These are phyloP conservation scores for Drosophila chauvacae DNA, from an alignment of 1,140 invertebrate genomes.

Conservation along the genomic window DNA sequence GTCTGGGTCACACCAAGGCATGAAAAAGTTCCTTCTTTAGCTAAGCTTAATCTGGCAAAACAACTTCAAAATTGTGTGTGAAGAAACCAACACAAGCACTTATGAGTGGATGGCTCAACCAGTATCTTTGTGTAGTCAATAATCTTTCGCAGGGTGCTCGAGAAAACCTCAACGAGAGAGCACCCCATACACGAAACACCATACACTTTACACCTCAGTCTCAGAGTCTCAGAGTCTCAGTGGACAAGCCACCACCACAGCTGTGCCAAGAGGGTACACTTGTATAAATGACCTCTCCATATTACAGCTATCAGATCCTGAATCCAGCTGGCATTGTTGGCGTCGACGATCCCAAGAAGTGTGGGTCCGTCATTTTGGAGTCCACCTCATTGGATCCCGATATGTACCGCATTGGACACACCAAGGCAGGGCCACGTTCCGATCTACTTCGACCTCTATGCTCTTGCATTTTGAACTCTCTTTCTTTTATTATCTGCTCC, in stretches of 20 bases:
- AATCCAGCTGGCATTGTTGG: constrained; percentile 95
- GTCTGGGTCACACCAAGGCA: constrained; percentile 97
- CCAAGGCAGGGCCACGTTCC: constrained; percentile 91
- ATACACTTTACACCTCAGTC: constrained; percentile 24
- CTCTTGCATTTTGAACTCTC: constrained; percentile 43
- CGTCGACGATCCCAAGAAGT: constrained; percentile 92
- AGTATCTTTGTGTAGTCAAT: constrained; percentile 66
- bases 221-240: constrained; percentile 20
- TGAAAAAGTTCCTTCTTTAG: constrained; percentile 36
- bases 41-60: constrained; percentile 46
- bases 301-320: constrained; percentile 97
- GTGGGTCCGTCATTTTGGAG: constrained; percentile 92
- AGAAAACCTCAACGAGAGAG: constrained; percentile 63
- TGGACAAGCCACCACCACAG: constrained; percentile 3
- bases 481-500: constrained; percentile 30
- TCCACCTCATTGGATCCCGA: constrained; percentile 94
- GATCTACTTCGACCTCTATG: constrained; percentile 30
- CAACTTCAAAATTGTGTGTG: constrained; percentile 60
- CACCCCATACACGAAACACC: constrained; percentile 14
- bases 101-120: constrained; percentile 71
- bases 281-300: constrained; percentile 44
- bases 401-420: constrained; percentile 98
- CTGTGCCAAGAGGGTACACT: constrained; percentile 31
- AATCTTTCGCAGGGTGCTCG: constrained; percentile 51
- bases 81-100: constrained; percentile 23